Evolutionary conservation across 1,140 invertebrate species (phyloP).

Genomic region (Armadillidium nasatum): DNA sequence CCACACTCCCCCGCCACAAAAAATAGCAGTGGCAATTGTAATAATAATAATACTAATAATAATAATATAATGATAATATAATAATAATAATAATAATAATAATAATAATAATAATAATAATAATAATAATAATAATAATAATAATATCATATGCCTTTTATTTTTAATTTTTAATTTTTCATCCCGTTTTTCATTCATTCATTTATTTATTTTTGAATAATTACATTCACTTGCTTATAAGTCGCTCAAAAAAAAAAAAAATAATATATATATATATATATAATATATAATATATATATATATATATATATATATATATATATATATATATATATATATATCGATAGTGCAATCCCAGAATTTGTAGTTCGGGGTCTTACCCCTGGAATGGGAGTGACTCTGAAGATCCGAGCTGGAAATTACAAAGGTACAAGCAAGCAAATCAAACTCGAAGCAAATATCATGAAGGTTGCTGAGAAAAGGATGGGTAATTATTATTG

Average conservation of each 20-base stretch:
- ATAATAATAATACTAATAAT: too few relatives aligned
- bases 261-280: not conserved
- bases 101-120: too few relatives aligned
- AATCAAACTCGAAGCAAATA: conserved; percentile 73
- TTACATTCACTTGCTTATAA: too few relatives aligned
- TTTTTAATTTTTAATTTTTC: too few relatives aligned
- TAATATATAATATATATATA: conserved; percentile 1
- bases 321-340: not conserved
- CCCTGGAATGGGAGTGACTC: conserved; percentile 62
- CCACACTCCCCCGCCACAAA: too few relatives aligned
- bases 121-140: too few relatives aligned
- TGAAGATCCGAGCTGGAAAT: conserved; percentile 77
- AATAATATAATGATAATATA: too few relatives aligned
- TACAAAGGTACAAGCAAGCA: conserved; percentile 77
- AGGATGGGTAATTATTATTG: conserved; percentile 50
- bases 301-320: not conserved
- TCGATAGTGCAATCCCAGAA: conserved; percentile 24
- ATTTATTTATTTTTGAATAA: too few relatives aligned
- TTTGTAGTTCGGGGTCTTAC: conserved; percentile 48
- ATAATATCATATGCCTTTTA: too few relatives aligned
- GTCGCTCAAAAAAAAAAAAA: not conserved
- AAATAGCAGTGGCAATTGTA: too few relatives aligned
- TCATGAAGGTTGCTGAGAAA: conserved; percentile 76
- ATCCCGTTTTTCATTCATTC: too few relatives aligned
- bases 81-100: too few relatives aligned